These are phyloP conservation scores for Helicolenus hilgendorfi DNA, from an alignment of 2,797 vertebrate genomes.

Conservation along the genomic window DNA sequence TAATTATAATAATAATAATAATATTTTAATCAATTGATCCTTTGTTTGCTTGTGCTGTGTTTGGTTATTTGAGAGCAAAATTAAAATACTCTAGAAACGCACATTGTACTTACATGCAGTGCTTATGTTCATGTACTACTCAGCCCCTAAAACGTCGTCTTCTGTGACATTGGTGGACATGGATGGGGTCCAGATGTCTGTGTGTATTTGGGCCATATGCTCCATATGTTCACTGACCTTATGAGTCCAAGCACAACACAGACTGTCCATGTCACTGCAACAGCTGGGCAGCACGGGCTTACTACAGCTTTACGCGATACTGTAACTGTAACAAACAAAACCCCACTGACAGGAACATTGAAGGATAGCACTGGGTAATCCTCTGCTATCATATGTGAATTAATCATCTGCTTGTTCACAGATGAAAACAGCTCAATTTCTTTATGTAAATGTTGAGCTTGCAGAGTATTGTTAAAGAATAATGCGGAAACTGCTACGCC, in stretches of 20 bases:
- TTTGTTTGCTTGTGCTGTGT: not conserved
- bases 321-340: not conserved
- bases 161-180: conserved; percentile 25
- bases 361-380: conserved; percentile 2
- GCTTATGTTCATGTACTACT: not conserved
- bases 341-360: not conserved
- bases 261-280: conserved; percentile 9
- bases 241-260: conserved; percentile 37
- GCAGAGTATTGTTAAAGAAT: not conserved
- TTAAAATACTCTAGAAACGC: not conserved
- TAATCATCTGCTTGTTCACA: conserved; percentile 1
- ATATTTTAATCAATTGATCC: not conserved
- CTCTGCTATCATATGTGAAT: conserved; percentile 2
- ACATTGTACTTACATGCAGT: not conserved
- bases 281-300: conserved; percentile 45
- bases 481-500: conserved; percentile 16
- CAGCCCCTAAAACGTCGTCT: not conserved
- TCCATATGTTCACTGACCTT: conserved; percentile 54
- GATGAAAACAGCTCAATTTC: conserved; percentile 6
- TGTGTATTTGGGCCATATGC: conserved; percentile 45
- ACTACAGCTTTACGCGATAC: conserved; percentile 16
- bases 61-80: not conserved
- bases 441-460: not conserved
- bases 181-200: conserved; percentile 56
- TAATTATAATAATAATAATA: too few species aligned